Evolutionary conservation across 2,113 vertebrate genomes (phyloP).

Genomic region (Deroptyus accipitrinus): DNA sequence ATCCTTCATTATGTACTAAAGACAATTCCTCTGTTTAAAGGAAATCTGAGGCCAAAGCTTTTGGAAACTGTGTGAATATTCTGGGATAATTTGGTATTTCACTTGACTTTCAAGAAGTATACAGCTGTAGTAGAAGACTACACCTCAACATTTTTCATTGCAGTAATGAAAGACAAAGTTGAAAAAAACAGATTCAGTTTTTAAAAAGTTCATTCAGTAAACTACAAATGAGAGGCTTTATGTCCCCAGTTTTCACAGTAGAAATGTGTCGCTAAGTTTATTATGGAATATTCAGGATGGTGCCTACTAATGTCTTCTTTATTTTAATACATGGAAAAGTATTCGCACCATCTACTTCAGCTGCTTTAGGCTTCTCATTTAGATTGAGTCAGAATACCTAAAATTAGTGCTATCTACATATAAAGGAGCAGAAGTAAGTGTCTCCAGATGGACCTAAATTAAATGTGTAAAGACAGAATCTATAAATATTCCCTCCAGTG

Average conservation of each 20-base stretch:
- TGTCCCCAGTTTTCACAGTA: not conserved
- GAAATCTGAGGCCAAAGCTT: not conserved
- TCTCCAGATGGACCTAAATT: slow-evolving; percentile 34
- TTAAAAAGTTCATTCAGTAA: not conserved
- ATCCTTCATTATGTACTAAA: not conserved
- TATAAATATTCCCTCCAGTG: not conserved
- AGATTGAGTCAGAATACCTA: slow-evolving; percentile 8
- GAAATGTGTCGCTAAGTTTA: not conserved
- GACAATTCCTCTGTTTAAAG: not conserved
- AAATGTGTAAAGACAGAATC: slow-evolving; percentile 15
- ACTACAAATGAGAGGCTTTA: not conserved
- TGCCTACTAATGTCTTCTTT: not conserved
- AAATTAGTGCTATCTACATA: slow-evolving; percentile 20
- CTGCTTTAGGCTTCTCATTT: not conserved
- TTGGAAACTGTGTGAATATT: not conserved
- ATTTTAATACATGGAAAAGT: not conserved
- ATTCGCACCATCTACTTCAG: not conserved
- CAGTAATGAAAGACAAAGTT: not conserved
- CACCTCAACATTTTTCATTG: not conserved
- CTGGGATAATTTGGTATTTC: not conserved
- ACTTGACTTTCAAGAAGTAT: not conserved
- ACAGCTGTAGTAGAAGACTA: too few species aligned
- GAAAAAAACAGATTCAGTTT: not conserved
- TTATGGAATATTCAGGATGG: not conserved
- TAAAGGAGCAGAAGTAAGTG: not conserved